Percentiles rank a stretch among this genome's conserved stretches.
phyloP scores from a whole-genome alignment of 2,113 vertebrate genomes.

The Desmodus rotundus region DNA sequence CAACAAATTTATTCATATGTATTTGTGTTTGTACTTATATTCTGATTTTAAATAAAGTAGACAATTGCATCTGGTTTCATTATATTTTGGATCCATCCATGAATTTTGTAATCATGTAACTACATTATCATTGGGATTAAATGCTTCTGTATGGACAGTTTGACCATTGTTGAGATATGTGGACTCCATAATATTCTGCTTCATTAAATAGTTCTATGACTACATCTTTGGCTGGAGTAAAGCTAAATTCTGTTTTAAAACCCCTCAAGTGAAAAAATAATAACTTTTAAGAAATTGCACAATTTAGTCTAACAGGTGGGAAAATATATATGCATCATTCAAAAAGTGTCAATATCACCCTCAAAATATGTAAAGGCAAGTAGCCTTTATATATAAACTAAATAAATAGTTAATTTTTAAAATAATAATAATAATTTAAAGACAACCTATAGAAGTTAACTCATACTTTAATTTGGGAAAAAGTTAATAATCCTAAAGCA shows the following conservation, averaged over 20 bases:
- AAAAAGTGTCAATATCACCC: neutral
- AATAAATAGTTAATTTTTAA: neutral
- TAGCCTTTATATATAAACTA: neutral
- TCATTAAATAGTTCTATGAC: neutral
- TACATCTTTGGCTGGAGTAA: neutral
- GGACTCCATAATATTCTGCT: neutral
- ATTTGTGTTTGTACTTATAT: neutral
- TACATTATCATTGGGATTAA: neutral
- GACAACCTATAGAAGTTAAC: neutral
- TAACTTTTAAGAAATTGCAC: neutral
- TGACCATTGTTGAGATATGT: neutral
- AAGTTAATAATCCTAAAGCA: neutral
- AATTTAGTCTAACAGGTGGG: neutral
- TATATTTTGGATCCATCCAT: neutral
- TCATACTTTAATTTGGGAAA: neutral
- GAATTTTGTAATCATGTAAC: neutral
- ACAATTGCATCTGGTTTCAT: neutral
- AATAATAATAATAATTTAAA: neutral
- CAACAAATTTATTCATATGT: neutral
- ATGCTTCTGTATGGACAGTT: neutral
- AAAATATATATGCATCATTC: neutral
- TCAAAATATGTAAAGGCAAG: neutral
- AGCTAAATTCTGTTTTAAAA: neutral
- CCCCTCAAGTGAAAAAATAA: neutral
- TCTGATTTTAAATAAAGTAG: neutral